Conservation (phyloP, 2,113 vertebrate genomes). For the Alectura lathami region DNA sequence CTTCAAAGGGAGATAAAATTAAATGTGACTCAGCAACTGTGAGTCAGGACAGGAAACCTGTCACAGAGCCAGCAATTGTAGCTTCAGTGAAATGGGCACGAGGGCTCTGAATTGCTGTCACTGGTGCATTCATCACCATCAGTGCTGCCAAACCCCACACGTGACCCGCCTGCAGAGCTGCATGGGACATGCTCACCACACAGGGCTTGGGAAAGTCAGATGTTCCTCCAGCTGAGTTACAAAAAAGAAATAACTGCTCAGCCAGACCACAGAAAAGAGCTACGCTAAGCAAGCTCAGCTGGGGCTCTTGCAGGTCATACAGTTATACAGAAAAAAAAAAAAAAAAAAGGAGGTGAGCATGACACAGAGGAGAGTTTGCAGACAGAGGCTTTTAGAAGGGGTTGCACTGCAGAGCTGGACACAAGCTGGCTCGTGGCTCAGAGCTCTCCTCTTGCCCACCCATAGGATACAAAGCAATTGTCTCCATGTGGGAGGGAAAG, state of each 20-base stretch:
- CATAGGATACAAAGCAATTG: background rate
- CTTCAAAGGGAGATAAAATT: slow-evolving; percentile 29
- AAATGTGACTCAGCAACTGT: slow-evolving; percentile 51
- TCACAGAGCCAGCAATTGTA: background rate
- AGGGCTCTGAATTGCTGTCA: background rate
- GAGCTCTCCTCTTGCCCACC: background rate
- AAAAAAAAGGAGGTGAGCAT: background rate
- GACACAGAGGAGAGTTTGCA: background rate
- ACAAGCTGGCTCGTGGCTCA: background rate
- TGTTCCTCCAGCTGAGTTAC: slow-evolving; percentile 11
- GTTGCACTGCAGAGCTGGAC: background rate
- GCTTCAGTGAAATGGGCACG: background rate
- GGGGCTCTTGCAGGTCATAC: background rate
- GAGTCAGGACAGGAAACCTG: slow-evolving; percentile 60
- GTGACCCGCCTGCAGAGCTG: background rate
- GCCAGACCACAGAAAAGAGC: background rate
- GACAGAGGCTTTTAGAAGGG: background rate
- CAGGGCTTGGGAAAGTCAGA: slow-evolving; percentile 7
- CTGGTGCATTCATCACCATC: fast-evolving
- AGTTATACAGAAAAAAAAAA: background rate
- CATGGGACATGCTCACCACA: background rate
- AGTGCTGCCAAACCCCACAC: background rate
- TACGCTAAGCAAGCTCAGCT: background rate
- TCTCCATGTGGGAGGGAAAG: fast-evolving
- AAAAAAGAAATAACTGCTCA: slow-evolving; percentile 20